Evolutionary conservation across 2,797 vertebrate species (phyloP), one percentile per base, ranked within the genome.

Genomic region (Gymnocypris eckloni): DNA sequence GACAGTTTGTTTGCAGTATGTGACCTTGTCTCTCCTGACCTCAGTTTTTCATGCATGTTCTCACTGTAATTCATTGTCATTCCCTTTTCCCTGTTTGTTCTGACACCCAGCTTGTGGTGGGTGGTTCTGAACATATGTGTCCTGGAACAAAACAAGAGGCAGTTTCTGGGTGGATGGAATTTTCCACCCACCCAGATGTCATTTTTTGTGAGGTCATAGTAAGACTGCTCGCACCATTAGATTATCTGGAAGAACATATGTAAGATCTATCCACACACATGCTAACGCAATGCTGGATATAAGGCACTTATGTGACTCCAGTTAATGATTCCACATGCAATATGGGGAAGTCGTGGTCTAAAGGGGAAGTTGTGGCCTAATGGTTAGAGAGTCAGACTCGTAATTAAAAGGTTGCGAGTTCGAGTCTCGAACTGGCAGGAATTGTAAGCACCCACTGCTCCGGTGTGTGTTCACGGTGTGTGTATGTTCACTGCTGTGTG

Each of bases 121-220:
- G 76, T 79, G 77, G 83, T 48, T 79, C 67, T 71, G 66, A 85
- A 72, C 76, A 71, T 85, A 52, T 85, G 83, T 70, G 50, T 85
- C 20, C 12, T 79, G 76, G 52, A 85, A 85, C 50, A 85, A 79
- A 85, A 61, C 66, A 85, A 70, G 66, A 79, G 39, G 39, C 25
- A 85, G 15, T 80, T 79, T 71, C 67, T 85, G 84, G 67, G 52
- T 72, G 83, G 76, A 85, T 59, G 52, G 39, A 69, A 43, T 78
- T 85, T 71, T 79, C 52, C 50, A 25, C n/a, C 25, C 25, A 28
- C 25, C 25, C 25, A 28, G 25, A 28, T 59, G 66, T 71, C 2
- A 16, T 81, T 64, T 72, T 80, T 80, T 71, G 66, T 79, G 84
- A 85, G 52, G 84, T 80, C 54, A 85, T 72, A 78, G 73, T 59